phyloP scores from a whole-genome alignment of 2,888 invertebrate genomes.

The Ctenicera cuprea region DNA sequence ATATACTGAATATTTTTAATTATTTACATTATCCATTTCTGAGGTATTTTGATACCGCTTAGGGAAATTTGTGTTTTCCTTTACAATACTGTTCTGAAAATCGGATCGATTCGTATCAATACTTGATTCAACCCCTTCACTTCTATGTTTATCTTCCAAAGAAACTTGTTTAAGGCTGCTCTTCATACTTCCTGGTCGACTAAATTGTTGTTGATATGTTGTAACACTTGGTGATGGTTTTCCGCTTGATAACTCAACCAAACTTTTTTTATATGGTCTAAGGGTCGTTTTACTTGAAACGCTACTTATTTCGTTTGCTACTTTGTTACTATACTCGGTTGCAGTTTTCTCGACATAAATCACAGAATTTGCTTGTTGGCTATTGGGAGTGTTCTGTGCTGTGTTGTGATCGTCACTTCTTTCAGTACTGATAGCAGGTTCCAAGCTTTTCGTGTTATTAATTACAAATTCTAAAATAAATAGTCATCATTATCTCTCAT shows the following conservation, averaged over 20 bases:
- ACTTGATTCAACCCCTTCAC: constrained; percentile 1
- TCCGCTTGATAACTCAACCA: neutral
- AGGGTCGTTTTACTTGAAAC: neutral
- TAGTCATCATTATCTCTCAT: neutral
- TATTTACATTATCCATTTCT: neutral
- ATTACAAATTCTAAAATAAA: constrained; percentile 44
- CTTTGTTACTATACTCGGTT: neutral
- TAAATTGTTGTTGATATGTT: neutral
- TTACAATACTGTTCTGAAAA: neutral
- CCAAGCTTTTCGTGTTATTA: constrained; percentile 38
- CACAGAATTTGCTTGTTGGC: constrained; percentile 27
- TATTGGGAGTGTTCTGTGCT: constrained; percentile 13
- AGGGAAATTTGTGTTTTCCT: constrained; percentile 25
- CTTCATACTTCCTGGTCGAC: neutral
- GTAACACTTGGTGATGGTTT: neutral
- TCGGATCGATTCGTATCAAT: neutral
- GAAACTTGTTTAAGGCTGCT: neutral
- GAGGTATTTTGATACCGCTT: neutral
- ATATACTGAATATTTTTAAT: neutral
- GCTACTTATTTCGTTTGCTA: neutral
- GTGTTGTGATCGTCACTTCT: constrained; percentile 25
- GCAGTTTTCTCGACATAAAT: constrained; percentile 6
- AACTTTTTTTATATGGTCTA: neutral
- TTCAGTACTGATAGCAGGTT: constrained; percentile 22
- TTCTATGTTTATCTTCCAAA: neutral